phyloP scores from a whole-genome alignment of 2,797 vertebrate genomes.

The Pipistrellus pygmaeus region DNA sequence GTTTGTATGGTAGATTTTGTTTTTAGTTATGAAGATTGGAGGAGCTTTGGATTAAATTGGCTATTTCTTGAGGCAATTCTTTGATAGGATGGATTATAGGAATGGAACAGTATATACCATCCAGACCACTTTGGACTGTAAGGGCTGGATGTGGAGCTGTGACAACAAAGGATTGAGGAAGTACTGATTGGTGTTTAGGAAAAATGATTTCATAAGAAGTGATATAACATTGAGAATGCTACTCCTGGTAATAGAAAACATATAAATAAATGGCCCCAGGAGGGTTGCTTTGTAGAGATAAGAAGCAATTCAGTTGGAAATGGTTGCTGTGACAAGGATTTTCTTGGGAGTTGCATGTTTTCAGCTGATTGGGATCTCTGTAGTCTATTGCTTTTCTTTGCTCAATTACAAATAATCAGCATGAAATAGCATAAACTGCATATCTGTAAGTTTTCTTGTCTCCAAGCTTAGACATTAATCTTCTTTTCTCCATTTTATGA shows the following conservation, averaged over 20 bases:
- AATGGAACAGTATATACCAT: background rate
- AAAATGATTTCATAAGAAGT: slow-evolving; percentile 29
- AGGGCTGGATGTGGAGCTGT: background rate
- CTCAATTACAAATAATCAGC: slow-evolving; percentile 43
- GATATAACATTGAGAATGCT: background rate
- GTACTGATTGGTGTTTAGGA: slow-evolving; percentile 21
- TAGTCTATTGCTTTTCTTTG: slow-evolving; percentile 31
- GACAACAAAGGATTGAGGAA: background rate
- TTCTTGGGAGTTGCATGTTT: slow-evolving; percentile 45
- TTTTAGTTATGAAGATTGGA: background rate
- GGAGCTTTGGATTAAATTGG: background rate
- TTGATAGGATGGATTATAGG: background rate
- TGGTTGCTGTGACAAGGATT: slow-evolving; percentile 10
- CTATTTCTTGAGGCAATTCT: background rate
- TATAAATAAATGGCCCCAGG: slow-evolving; percentile 44
- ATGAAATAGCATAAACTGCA: slow-evolving; percentile 16
- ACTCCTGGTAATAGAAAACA: slow-evolving; percentile 15
- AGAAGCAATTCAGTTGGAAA: slow-evolving; percentile 55
- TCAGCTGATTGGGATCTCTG: slow-evolving; percentile 60
- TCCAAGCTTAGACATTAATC: slow-evolving; percentile 30
- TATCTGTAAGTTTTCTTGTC: slow-evolving; percentile 2
- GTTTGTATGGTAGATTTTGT: background rate
- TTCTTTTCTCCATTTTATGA: slow-evolving; percentile 10
- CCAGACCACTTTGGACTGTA: background rate
- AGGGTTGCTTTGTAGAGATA: slow-evolving; percentile 63